Percentiles rank a stretch among this genome's conserved stretches.
Evolutionary conservation across 2,888 invertebrate species (phyloP).

Genomic region (Patella pellucida): DNA sequence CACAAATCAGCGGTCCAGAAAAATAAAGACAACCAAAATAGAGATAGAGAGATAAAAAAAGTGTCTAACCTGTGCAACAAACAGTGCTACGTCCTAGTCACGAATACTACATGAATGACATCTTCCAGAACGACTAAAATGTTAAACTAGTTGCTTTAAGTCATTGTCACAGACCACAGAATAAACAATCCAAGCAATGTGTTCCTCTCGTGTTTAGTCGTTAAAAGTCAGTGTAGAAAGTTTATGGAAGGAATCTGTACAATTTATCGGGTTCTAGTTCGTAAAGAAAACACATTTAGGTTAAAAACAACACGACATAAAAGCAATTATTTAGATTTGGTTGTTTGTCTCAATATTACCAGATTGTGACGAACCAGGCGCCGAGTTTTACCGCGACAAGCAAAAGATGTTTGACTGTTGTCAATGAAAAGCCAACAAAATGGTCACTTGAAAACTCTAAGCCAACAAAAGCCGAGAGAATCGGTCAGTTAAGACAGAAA

Average conservation of each 20-base stretch:
- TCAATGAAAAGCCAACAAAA: background rate
- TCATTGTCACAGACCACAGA: no score
- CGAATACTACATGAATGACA: no score
- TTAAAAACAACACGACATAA: background rate
- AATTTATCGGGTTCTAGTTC: background rate
- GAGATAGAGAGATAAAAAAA: no score
- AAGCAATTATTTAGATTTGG: constrained; percentile 8
- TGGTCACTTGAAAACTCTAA: background rate
- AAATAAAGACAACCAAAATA: no score
- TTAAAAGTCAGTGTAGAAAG: no score
- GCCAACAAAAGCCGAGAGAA: background rate
- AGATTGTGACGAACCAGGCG: background rate
- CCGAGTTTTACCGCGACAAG: background rate
- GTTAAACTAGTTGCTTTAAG: no score
- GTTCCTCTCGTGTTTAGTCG: no score
- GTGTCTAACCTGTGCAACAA: no score
- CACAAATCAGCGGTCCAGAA: no score
- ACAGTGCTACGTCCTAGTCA: no score
- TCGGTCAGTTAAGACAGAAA: background rate
- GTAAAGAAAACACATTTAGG: constrained; percentile 7
- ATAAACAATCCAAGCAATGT: no score
- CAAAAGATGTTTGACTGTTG: background rate
- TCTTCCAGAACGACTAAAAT: no score
- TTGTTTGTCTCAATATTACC: constrained; percentile 5
- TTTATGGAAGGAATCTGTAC: background rate